Conservation (phyloP, 2,113 vertebrate species). For the Apaloderma vittatum region DNA sequence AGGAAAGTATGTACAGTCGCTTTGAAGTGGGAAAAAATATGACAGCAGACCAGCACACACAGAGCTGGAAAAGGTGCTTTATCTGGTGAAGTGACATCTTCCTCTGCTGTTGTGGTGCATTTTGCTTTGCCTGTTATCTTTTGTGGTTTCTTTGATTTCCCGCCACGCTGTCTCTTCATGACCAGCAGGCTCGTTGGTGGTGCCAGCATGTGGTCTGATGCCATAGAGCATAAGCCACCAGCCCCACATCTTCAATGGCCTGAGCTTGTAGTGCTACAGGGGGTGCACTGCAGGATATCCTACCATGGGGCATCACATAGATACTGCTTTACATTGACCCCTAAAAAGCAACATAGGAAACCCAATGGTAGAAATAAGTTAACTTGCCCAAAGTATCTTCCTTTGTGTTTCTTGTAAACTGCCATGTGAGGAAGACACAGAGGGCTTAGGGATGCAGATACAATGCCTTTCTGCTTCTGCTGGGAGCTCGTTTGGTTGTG, state of each 20-base stretch:
- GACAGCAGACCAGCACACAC: not conserved
- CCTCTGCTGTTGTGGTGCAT: not conserved
- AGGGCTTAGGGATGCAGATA: not conserved
- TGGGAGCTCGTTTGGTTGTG: not conserved
- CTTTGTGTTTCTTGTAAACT: not conserved
- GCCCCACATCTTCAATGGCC: not conserved
- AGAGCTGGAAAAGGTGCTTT: not conserved
- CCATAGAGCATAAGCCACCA: fast-evolving
- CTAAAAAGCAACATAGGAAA: not conserved
- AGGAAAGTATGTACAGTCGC: not conserved
- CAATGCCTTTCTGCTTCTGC: not conserved
- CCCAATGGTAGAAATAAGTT: not conserved
- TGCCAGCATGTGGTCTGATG: not conserved
- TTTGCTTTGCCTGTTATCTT: not conserved
- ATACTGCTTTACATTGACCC: not conserved
- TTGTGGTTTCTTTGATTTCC: not conserved
- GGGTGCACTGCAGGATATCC: not conserved
- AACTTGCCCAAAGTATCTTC: not conserved
- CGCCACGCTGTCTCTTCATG: fast-evolving
- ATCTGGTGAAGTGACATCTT: not conserved
- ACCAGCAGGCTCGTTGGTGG: not conserved
- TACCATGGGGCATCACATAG: not conserved
- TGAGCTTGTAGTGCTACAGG: not conserved
- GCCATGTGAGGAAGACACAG: not conserved
- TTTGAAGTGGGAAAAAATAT: not conserved